These are phyloP conservation scores for Chromobotia macracanthus DNA, from an alignment of 2,797 vertebrate species.

Conservation along the genomic window DNA sequence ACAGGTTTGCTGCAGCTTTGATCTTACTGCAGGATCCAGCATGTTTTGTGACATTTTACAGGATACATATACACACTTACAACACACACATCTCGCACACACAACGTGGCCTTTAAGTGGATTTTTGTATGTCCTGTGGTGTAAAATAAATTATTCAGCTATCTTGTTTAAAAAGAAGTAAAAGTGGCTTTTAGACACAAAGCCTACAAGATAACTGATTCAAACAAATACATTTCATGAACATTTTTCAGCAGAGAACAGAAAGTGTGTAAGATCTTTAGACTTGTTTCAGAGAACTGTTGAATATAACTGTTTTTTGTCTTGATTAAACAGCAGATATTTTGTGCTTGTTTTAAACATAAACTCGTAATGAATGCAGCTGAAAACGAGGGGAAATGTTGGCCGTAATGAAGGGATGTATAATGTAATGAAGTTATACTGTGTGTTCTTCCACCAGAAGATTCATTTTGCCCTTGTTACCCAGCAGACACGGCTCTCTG, in stretches of 20 bases:
- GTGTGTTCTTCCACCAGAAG: background rate
- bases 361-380: background rate
- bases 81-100: background rate
- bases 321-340: background rate
- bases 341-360: background rate
- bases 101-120: slow-evolving; percentile 12
- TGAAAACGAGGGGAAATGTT: background rate
- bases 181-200: background rate
- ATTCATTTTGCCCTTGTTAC: background rate
- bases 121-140: slow-evolving; percentile 24
- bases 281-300: background rate
- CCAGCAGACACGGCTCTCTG: background rate
- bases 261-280: background rate
- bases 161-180: background rate
- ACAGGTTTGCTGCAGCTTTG: slow-evolving; percentile 46
- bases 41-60: slow-evolving; percentile 50
- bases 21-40: slow-evolving; percentile 43
- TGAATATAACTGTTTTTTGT: background rate
- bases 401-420: background rate
- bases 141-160: slow-evolving; percentile 36
- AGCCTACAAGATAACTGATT: background rate
- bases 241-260: background rate
- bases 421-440: background rate
- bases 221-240: background rate
- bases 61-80: background rate